Evolutionary conservation across 2,113 vertebrate species (phyloP).

Genomic region (Miniopterus natalensis): DNA sequence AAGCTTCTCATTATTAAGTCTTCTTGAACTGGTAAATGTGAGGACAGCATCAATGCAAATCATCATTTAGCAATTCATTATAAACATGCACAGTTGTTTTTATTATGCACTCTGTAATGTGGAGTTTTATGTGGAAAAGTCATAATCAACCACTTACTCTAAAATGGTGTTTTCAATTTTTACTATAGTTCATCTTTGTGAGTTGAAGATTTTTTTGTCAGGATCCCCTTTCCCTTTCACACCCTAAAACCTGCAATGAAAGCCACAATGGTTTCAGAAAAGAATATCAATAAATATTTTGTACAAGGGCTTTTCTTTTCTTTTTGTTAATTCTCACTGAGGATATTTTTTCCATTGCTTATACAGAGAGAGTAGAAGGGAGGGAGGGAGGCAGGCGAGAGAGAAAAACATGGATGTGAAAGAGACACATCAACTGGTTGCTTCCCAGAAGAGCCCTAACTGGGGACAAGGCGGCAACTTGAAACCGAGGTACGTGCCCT

Average conservation of each 20-base stretch:
- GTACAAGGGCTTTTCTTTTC: conserved; percentile 32
- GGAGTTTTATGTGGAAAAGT: conserved; percentile 2
- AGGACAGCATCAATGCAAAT: conserved; percentile 40
- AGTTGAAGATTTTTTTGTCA: conserved; percentile 13
- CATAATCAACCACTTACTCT: conserved; percentile 24
- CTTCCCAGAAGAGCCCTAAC: too few relatives aligned
- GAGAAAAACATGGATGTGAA: too few relatives aligned
- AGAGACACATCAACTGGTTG: too few relatives aligned
- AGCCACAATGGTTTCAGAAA: background rate
- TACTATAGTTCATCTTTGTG: conserved; percentile 11
- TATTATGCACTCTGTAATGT: background rate
- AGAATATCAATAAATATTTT: conserved; percentile 8
- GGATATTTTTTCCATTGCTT: too few relatives aligned
- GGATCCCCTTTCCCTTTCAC: conserved; percentile 1
- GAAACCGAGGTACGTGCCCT: too few relatives aligned
- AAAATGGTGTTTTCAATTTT: conserved; percentile 53
- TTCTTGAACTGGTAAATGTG: conserved; percentile 56
- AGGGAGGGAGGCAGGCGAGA: too few relatives aligned
- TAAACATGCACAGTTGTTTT: conserved; percentile 1
- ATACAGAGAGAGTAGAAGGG: too few relatives aligned
- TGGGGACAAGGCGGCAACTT: too few relatives aligned
- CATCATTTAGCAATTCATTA: background rate
- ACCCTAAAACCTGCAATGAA: conserved; percentile 52
- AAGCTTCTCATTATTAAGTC: conserved; percentile 65
- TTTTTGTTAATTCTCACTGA: too few relatives aligned